Percentiles rank a stretch among this genome's conserved stretches.
These are phyloP conservation scores for Homalodisca vitripennis DNA, from an alignment of 1,140 invertebrate genomes.

Conservation along the genomic window DNA sequence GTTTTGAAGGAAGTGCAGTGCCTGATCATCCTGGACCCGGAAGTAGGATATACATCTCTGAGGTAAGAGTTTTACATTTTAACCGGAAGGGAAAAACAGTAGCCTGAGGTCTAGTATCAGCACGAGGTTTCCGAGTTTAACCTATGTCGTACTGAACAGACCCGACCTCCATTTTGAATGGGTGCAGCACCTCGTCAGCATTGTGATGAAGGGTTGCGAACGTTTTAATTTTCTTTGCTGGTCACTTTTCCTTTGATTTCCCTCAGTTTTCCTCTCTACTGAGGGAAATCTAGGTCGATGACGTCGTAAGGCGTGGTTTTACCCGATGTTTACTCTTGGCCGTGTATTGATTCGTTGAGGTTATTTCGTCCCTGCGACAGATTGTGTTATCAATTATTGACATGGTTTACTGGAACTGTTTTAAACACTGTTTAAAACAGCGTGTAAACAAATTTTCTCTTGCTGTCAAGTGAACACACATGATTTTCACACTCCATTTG, in stretches of 20 bases:
- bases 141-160: no score
- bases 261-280: background rate
- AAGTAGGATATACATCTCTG: background rate
- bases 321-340: background rate
- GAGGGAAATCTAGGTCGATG: background rate
- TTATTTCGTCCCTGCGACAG: no score
- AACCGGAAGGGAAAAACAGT: background rate
- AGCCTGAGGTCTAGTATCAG: background rate
- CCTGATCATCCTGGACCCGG: background rate
- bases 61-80: background rate
- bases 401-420: no score
- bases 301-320: background rate
- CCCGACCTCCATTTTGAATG: background rate
- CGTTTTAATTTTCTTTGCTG: background rate
- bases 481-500: no score
- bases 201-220: background rate
- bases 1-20: background rate
- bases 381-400: no score
- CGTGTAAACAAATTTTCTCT: no score
- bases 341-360: background rate
- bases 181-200: background rate
- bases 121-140: background rate
- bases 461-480: no score
- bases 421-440: no score
- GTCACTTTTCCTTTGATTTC: background rate